These are phyloP conservation scores for Hydra vulgaris DNA, from an alignment of 30 jellyfish, hydroid and myxozoan genomes.

Conservation along the genomic window DNA sequence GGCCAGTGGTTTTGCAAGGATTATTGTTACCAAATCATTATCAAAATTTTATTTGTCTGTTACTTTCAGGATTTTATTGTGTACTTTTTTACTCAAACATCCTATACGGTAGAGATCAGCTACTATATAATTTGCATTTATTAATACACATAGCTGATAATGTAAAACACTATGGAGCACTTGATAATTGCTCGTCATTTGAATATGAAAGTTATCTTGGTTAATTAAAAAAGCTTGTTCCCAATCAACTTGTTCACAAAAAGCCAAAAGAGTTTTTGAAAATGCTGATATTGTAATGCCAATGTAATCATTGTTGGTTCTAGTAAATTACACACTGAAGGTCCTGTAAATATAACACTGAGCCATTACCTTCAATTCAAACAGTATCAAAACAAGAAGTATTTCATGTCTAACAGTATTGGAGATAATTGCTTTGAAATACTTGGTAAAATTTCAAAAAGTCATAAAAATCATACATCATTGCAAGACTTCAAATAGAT, in stretches of 20 bases:
- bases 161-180: conserved; percentile 20
- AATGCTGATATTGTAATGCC: too few species aligned
- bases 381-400: too few species aligned
- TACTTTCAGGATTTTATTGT: conserved; percentile 19
- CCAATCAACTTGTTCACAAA: not conserved
- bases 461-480: not conserved
- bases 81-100: conserved; percentile 3
- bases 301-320: too few species aligned
- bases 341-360: too few species aligned
- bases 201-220: not conserved
- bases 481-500: not conserved
- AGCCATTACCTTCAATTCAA: too few species aligned
- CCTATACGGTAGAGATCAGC: conserved; percentile 17
- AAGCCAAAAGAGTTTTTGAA: too few species aligned
- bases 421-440: too few species aligned
- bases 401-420: too few species aligned
- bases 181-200: not conserved
- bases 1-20: conserved; percentile 18
- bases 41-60: conserved; percentile 19
- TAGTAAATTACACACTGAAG: too few species aligned
- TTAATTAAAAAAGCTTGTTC: not conserved
- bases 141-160: conserved; percentile 15
- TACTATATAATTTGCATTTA: conserved; percentile 27
- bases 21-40: conserved; percentile 3
- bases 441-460: too few species aligned